Percentiles rank a stretch among this genome's conserved stretches.
phyloP scores from a whole-genome alignment of 1,140 invertebrate genomes.

The Glomeris maerens region DNA sequence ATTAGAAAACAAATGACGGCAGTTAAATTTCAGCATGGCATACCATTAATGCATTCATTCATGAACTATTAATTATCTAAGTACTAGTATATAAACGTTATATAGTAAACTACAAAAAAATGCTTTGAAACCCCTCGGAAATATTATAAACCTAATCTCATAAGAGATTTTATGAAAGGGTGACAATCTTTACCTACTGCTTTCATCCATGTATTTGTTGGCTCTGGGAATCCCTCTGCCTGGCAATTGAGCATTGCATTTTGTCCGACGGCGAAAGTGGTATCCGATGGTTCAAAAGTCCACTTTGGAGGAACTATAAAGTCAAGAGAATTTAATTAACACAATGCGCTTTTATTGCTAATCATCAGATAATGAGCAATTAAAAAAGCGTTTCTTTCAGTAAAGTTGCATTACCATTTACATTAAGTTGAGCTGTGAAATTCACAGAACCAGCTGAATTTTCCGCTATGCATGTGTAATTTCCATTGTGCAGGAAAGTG shows the following conservation, averaged over 20 bases:
- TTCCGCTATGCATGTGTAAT: constrained; percentile 21
- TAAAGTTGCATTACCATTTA: constrained; percentile 22
- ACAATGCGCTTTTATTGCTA: too few species aligned
- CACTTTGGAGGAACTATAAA: constrained; percentile 77
- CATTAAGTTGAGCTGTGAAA: constrained; percentile 16
- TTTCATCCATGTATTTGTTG: constrained; percentile 66
- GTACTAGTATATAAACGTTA: too few species aligned
- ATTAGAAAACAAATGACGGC: too few species aligned
- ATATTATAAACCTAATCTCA: too few species aligned
- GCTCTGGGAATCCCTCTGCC: constrained; percentile 76
- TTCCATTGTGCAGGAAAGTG: constrained; percentile 15
- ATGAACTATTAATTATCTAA: too few species aligned
- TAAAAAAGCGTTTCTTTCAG: too few species aligned
- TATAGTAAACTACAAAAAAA: too few species aligned
- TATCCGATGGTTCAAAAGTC: constrained; percentile 74
- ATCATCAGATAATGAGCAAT: too few species aligned
- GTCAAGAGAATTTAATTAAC: constrained; percentile 4
- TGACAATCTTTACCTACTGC: constrained; percentile 23
- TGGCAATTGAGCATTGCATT: constrained; percentile 76
- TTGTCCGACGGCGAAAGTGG: constrained; percentile 67
- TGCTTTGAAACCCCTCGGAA: too few species aligned
- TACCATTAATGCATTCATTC: too few species aligned
- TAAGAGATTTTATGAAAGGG: too few species aligned
- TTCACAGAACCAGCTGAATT: constrained; percentile 15
- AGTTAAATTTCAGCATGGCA: too few species aligned